phyloP scores from a whole-genome alignment of 2,888 invertebrate species.

The Eupeodes latifasciatus region DNA sequence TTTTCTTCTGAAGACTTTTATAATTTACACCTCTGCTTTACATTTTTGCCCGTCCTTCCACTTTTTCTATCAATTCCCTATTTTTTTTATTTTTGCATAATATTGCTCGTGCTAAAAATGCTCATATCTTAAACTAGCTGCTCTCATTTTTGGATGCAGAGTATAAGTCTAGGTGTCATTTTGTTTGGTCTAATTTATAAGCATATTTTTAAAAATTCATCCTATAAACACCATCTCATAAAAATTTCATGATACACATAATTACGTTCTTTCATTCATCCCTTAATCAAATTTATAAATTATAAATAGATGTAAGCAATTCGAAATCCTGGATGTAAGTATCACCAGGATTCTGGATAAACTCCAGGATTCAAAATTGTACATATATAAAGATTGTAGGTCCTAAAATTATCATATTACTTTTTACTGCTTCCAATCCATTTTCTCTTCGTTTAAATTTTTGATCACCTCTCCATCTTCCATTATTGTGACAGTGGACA shows the following conservation, averaged over 20 bases:
- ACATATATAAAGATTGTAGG: too few species aligned
- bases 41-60: not conserved
- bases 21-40: slow-evolving; percentile 33
- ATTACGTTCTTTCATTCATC: not conserved
- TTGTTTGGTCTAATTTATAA: not conserved
- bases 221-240: not conserved
- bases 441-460: too few species aligned
- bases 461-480: too few species aligned
- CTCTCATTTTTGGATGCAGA: slow-evolving; percentile 30
- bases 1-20: slow-evolving; percentile 33
- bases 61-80: slow-evolving; percentile 17
- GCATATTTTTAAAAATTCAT: not conserved
- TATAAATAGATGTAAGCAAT: too few species aligned
- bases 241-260: not conserved
- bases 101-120: slow-evolving; percentile 13
- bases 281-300: not conserved
- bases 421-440: too few species aligned
- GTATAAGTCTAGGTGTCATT: not conserved
- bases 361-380: too few species aligned
- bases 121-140: slow-evolving; percentile 35
- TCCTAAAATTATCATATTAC: too few species aligned
- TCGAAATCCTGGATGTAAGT: too few species aligned
- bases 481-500: too few species aligned
- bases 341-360: too few species aligned
- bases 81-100: slow-evolving; percentile 7